A percentile compares a stretch with the other conserved stretches of the same genome.
These are phyloP conservation scores for Callorhinus ursinus DNA, from an alignment of 2,113 vertebrate species.

Conservation along the genomic window DNA sequence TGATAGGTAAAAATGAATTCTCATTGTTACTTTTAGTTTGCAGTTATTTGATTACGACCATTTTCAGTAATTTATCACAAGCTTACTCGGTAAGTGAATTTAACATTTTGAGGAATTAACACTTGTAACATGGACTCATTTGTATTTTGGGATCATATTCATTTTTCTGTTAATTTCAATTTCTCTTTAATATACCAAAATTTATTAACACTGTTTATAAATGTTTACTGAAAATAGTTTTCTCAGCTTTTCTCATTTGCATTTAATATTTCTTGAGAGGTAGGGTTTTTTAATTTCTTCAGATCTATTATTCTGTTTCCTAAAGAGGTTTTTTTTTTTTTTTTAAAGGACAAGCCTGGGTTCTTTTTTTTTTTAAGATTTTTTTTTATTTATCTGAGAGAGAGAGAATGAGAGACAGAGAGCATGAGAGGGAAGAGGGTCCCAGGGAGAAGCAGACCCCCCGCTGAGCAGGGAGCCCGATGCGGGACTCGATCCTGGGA, in stretches of 20 bases:
- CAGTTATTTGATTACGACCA: background rate
- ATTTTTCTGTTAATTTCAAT: background rate
- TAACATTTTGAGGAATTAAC: background rate
- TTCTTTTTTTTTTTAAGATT: too few species aligned
- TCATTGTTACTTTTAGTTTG: background rate
- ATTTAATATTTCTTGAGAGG: background rate
- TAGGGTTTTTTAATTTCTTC: background rate
- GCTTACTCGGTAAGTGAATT: background rate
- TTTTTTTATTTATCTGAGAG: too few species aligned
- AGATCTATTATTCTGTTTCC: background rate
- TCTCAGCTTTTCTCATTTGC: background rate
- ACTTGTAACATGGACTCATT: background rate
- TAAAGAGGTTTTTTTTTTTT: background rate
- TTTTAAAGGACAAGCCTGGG: too few species aligned
- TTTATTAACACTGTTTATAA: background rate
- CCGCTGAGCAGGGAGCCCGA: too few species aligned
- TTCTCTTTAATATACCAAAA: background rate
- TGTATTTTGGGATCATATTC: background rate
- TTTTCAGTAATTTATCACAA: constrained; percentile 1
- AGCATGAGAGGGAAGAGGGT: too few species aligned
- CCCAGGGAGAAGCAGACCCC: too few species aligned
- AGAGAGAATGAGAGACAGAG: too few species aligned
- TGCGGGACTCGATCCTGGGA: too few species aligned
- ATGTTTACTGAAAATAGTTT: constrained; percentile 19
- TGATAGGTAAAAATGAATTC: background rate